Evolutionary conservation across 2,113 vertebrate genomes (phyloP), one percentile per base, ranked within the genome.

Genomic region (Dasypus novemcinctus): DNA sequence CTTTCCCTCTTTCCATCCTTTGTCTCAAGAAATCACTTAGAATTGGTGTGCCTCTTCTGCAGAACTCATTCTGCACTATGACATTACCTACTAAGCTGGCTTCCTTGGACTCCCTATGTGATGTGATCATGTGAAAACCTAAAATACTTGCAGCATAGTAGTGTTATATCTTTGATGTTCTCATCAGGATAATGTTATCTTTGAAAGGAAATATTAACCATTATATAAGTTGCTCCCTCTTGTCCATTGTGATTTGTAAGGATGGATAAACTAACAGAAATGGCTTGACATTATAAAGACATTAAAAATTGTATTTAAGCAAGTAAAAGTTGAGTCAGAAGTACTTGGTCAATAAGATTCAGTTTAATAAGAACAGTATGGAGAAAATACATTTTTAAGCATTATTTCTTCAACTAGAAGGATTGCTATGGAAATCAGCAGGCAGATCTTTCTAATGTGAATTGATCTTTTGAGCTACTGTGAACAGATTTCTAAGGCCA

Each of bases 391-490:
- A 68, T 97, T 95, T 64, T 88, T 97, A 59, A 94, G 95, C 89
- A 95, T 96, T 91, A 94, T 96, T 96, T 96, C 94, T 94, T 96
- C 80, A 97, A 61, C 81, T 97, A 82, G 94, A 76, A 93, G 68
- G 52, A 96, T 92, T 95, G 17, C 91, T 93, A 59, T 96, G 91
- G 95, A 96, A 97, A 96, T 94, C 94, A 92, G 97, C 85, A 95
- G 93, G 87, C 96, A 95, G 96, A 93, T 87, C 76, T 76, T 64
- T 74, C 76, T 95, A 54, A 82, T 36, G 95, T 94, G 92, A 83
- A 63, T 91, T 94, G 95, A 64, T 97, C 96, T 96, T 95, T 95
- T 78, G 96, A 97, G 95, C 97, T 97, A 68, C 96, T 95, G 96
- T 98, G 97, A 98, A 97, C 96, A 95, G 95, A 97, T 93, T 96